Evolutionary conservation across 2,113 vertebrate species (phyloP).

Genomic region (Cathartes aura): DNA sequence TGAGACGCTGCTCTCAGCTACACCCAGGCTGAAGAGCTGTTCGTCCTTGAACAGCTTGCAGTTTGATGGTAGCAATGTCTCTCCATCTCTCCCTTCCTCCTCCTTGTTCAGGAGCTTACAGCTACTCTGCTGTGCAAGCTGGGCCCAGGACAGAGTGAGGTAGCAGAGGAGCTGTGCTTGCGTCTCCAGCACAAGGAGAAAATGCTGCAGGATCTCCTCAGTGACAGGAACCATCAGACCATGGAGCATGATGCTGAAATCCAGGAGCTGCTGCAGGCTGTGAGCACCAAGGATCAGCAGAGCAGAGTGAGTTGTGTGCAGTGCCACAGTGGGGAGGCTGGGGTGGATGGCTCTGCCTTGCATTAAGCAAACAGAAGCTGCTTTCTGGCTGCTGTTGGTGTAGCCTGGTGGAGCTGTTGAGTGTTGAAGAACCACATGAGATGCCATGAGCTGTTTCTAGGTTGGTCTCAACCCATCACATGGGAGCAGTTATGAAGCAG

Average conservation of each 20-base stretch:
- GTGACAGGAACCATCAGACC: slow-evolving; percentile 74
- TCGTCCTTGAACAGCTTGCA: neutral
- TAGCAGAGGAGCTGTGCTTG: slow-evolving; percentile 83
- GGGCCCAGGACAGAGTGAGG: slow-evolving; percentile 72
- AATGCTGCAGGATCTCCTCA: slow-evolving; percentile 89
- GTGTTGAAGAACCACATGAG: neutral
- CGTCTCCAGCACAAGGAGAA: slow-evolving; percentile 88
- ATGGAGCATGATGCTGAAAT: slow-evolving; percentile 85
- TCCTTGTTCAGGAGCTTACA: slow-evolving; percentile 81
- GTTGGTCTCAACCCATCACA: neutral
- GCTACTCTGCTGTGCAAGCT: slow-evolving; percentile 81
- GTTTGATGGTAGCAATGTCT: neutral
- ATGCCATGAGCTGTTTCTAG: neutral
- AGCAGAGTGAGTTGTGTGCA: slow-evolving; percentile 76
- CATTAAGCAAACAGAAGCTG: neutral
- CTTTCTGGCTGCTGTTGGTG: neutral
- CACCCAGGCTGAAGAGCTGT: neutral
- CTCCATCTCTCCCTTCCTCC: neutral
- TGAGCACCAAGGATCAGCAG: slow-evolving; percentile 82
- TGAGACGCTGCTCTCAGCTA: neutral
- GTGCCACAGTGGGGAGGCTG: neutral
- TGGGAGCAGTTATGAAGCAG: neutral
- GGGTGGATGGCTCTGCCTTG: neutral
- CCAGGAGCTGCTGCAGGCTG: slow-evolving; percentile 80
- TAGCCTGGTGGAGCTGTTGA: neutral